Evolutionary conservation across 2,113 vertebrate species (phyloP).

Genomic region (Microcebus jonahi): DNA sequence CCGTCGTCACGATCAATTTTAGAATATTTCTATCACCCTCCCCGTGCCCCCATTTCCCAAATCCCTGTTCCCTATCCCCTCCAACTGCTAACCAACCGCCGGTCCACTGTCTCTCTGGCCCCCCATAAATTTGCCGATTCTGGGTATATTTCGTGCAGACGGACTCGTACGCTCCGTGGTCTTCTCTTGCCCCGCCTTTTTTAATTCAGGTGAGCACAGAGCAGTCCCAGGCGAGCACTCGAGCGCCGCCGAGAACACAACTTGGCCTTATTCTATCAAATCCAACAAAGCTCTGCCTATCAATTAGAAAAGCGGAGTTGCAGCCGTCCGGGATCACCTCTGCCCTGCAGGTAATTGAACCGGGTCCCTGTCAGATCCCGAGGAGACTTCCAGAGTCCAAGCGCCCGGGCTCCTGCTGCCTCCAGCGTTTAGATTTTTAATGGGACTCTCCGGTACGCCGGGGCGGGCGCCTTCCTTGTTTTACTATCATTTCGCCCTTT

Average conservation of each 20-base stretch:
- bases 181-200: background rate
- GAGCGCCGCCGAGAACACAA: rapidly evolving
- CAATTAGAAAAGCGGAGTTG: background rate
- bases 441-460: rapidly evolving
- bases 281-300: background rate
- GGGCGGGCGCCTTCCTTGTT: too few species aligned
- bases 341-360: background rate
- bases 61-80: background rate
- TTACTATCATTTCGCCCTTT: background rate
- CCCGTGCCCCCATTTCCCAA: rapidly evolving
- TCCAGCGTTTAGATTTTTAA: background rate
- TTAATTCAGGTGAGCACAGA: background rate
- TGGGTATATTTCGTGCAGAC: rapidly evolving
- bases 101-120: too few species aligned
- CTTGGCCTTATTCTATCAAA: slow-evolving; percentile 6
- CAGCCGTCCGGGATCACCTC: rapidly evolving
- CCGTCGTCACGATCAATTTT: rapidly evolving
- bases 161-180: rapidly evolving
- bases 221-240: rapidly evolving
- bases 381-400: background rate
- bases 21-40: rapidly evolving
- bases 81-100: background rate
- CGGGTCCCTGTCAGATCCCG: background rate
- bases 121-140: rapidly evolving
- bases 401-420: background rate